These are phyloP conservation scores for Criorhina ranunculi DNA, from an alignment of 2,888 invertebrate species.

Conservation along the genomic window DNA sequence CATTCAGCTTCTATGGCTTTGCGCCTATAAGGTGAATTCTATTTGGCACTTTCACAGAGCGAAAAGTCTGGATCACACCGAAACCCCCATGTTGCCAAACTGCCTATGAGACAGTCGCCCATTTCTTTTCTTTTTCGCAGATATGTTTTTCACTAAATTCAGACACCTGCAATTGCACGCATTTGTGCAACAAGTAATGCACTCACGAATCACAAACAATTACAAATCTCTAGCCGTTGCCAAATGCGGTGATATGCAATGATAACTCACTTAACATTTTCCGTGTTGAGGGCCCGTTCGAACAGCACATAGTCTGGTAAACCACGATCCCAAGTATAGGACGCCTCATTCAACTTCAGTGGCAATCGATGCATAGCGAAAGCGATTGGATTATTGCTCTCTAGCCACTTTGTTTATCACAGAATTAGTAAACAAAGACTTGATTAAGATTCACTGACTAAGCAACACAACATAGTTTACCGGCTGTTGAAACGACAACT, in stretches of 20 bases:
- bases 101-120: not conserved
- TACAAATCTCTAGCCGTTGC: not conserved
- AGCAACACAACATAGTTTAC: conserved; percentile 10
- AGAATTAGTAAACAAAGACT: conserved; percentile 7
- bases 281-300: conserved; percentile 35
- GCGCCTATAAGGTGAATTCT: not conserved
- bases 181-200: conserved; percentile 18
- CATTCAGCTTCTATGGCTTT: too few relatives aligned
- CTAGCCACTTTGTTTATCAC: conserved; percentile 30
- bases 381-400: conserved; percentile 7
- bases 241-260: too few relatives aligned
- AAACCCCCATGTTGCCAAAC: not conserved
- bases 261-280: conserved; percentile 44
- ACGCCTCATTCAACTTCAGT: conserved; percentile 30
- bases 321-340: conserved; percentile 45
- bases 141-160: not conserved
- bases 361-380: conserved; percentile 50
- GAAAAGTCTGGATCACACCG: not conserved
- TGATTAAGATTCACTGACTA: conserved; percentile 13
- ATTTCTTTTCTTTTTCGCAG: not conserved
- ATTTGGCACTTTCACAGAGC: not conserved
- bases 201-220: not conserved
- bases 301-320: conserved; percentile 43
- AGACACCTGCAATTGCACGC: not conserved
- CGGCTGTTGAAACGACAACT: conserved; percentile 17